A percentile compares a stretch with the other conserved stretches of the same genome.
phyloP scores from a whole-genome alignment of 1,140 invertebrate species.

The Ganaspis sp. region DNA sequence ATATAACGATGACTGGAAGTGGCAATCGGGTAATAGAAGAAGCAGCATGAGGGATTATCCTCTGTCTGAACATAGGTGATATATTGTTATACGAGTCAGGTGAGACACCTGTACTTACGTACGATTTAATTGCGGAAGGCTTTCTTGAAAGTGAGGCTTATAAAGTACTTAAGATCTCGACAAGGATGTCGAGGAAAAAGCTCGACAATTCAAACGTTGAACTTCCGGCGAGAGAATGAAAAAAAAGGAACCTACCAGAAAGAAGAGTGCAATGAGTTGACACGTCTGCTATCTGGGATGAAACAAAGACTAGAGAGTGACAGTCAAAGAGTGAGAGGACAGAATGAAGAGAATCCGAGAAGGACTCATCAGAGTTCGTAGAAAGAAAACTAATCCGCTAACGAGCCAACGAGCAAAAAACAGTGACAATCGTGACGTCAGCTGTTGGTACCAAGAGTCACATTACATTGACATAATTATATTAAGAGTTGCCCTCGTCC shows the following conservation, averaged over 20 bases:
- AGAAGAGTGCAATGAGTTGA: slow-evolving; percentile 36
- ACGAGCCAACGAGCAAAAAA: slow-evolving; percentile 43
- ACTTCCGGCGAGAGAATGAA: neutral
- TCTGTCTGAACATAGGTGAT: slow-evolving; percentile 16
- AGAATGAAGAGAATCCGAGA: slow-evolving; percentile 38
- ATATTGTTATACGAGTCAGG: slow-evolving; percentile 16
- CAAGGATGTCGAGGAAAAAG: slow-evolving; percentile 24
- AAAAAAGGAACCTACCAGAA: slow-evolving; percentile 31
- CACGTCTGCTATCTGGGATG: slow-evolving; percentile 29
- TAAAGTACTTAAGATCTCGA: slow-evolving; percentile 25
- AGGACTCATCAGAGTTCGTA: slow-evolving; percentile 58
- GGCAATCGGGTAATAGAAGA: slow-evolving; percentile 16
- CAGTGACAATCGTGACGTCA: slow-evolving; percentile 55
- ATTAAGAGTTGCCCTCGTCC: slow-evolving; percentile 54
- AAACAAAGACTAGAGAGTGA: slow-evolving; percentile 31
- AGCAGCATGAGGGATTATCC: slow-evolving; percentile 24
- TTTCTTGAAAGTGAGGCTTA: slow-evolving; percentile 30
- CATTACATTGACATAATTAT: slow-evolving; percentile 63
- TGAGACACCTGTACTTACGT: slow-evolving; percentile 15
- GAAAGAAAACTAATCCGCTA: slow-evolving; percentile 61
- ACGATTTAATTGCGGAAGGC: slow-evolving; percentile 30
- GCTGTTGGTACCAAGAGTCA: slow-evolving; percentile 55
- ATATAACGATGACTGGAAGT: slow-evolving; percentile 3
- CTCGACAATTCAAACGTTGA: neutral
- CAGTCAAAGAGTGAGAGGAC: slow-evolving; percentile 38